Percentiles rank a stretch among this genome's conserved stretches.
Conservation (phyloP, 2,888 invertebrate genomes). For the Leuctra nigra region DNA sequence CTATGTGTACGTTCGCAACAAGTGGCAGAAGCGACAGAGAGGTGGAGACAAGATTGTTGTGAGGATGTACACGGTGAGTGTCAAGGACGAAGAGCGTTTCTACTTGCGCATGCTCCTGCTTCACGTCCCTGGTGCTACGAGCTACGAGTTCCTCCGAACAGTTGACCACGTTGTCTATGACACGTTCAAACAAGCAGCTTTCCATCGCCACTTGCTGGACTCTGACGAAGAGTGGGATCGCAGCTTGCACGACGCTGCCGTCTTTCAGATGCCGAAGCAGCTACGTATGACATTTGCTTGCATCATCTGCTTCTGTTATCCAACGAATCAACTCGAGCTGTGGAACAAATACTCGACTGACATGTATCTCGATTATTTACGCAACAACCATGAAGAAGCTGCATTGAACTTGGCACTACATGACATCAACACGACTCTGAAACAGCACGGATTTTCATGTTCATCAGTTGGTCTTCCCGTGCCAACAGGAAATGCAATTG, state of each 20-base stretch:
- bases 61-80: not conserved
- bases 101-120: constrained; percentile 35
- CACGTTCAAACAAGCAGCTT: constrained; percentile 39
- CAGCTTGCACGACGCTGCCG: constrained; percentile 30
- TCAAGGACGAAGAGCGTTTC: constrained; percentile 32
- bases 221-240: constrained; percentile 33
- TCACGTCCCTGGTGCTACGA: constrained; percentile 36
- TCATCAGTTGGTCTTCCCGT: constrained; percentile 19
- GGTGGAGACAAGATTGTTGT: constrained; percentile 31
- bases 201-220: constrained; percentile 34
- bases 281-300: constrained; percentile 32
- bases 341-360: constrained; percentile 31
- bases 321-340: constrained; percentile 29
- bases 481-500: not conserved
- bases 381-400: constrained; percentile 4
- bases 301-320: constrained; percentile 31
- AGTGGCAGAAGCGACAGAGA: constrained; percentile 32
- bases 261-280: constrained; percentile 30
- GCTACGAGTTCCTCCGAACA: constrained; percentile 36
- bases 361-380: not conserved
- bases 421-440: constrained; percentile 24
- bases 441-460: constrained; percentile 6
- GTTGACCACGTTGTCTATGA: constrained; percentile 36
- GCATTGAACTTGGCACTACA: constrained; percentile 26
- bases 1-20: not conserved